Evolutionary conservation across 2,113 vertebrate species (phyloP).

Genomic region (Etheostoma spectabile): DNA sequence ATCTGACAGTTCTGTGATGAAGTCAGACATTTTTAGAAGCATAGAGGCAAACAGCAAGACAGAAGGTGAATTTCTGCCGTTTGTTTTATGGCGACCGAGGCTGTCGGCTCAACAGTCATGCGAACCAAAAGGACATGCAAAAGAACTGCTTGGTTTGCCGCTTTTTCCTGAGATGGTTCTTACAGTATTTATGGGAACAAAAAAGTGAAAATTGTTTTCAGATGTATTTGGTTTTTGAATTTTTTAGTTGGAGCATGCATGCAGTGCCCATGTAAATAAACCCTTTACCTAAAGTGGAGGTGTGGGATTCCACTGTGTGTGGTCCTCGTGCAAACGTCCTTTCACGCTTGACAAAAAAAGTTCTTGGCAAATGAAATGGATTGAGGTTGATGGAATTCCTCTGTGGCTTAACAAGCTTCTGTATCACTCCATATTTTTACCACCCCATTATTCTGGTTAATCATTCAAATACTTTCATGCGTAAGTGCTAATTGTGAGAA

Average conservation of each 20-base stretch:
- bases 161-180: conserved; percentile 8
- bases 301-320: conserved; percentile 60
- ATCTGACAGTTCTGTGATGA: neutral
- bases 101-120: neutral
- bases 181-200: neutral
- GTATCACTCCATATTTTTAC: neutral
- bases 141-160: neutral
- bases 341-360: conserved; percentile 18
- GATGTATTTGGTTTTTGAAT: conserved; percentile 43
- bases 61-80: neutral
- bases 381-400: conserved; percentile 31
- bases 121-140: neutral
- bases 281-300: conserved; percentile 49
- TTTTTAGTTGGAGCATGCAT: conserved; percentile 33
- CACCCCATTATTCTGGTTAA: neutral
- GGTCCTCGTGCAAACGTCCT: conserved; percentile 53
- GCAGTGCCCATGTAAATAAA: conserved; percentile 65
- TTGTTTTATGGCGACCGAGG: neutral
- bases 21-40: conserved; percentile 6
- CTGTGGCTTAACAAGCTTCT: conserved; percentile 36
- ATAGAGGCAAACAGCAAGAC: neutral
- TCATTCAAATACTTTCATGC: conserved; percentile 2
- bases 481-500: neutral
- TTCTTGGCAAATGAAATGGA: conserved; percentile 44
- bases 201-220: conserved; percentile 45